Evolutionary conservation across 2,113 vertebrate species (phyloP).

Genomic region (Ailuropoda melanoleuca): DNA sequence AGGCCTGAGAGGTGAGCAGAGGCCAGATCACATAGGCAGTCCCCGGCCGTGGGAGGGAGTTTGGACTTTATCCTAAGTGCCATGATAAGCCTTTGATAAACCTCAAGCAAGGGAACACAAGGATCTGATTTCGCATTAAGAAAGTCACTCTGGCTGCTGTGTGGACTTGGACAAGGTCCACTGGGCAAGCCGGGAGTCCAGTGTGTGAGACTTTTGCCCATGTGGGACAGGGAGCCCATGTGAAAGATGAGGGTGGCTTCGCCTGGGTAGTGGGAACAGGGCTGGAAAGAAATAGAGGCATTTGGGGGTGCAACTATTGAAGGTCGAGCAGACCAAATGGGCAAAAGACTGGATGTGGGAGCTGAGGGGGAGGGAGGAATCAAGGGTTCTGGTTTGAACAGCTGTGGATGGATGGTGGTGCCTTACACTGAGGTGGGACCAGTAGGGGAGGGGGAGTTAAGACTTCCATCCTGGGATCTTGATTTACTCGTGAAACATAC

Average conservation of each 20-base stretch:
- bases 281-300: not conserved
- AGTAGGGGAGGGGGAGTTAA: not conserved
- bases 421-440: not conserved
- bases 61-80: constrained; percentile 62
- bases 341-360: not conserved
- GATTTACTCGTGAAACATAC: not conserved
- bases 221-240: not conserved
- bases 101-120: constrained; percentile 40
- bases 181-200: not conserved
- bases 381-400: not conserved
- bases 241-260: not conserved
- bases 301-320: not conserved
- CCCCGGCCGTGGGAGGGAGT: constrained; percentile 33
- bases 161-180: constrained; percentile 6
- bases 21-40: not conserved
- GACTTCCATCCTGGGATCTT: not conserved
- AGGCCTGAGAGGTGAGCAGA: constrained; percentile 2
- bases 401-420: not conserved
- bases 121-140: constrained; percentile 56
- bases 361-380: not conserved
- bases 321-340: not conserved
- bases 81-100: constrained; percentile 71
- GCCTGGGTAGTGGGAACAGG: not conserved
- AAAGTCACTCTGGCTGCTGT: not conserved
- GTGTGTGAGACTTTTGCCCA: not conserved